Evolutionary conservation across 2,888 invertebrate species (phyloP).

Genomic region (Diloba caeruleocephala): DNA sequence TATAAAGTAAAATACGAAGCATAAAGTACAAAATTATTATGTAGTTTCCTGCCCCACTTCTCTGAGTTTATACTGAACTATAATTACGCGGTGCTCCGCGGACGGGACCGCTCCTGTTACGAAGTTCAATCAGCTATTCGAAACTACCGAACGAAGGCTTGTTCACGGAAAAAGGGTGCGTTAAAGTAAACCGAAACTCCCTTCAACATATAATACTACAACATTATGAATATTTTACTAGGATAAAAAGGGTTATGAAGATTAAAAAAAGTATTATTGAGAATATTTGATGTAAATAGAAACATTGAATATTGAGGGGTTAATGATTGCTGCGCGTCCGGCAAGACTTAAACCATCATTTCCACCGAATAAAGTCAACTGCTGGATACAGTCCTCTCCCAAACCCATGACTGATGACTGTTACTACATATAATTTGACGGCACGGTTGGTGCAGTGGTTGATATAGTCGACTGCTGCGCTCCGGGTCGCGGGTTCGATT

Average conservation of each 20-base stretch:
- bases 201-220: constrained; percentile 4
- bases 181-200: constrained; percentile 10
- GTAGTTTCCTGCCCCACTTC: constrained; percentile 10
- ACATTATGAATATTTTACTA: constrained; percentile 30
- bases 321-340: not conserved
- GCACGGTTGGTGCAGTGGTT: too few species aligned
- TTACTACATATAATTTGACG: too few species aligned
- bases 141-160: constrained; percentile 22
- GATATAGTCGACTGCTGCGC: too few species aligned
- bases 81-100: constrained; percentile 36
- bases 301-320: constrained; percentile 8
- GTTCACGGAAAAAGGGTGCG: constrained; percentile 14
- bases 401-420: too few species aligned
- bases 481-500: too few species aligned
- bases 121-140: constrained; percentile 40
- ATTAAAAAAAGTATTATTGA: constrained; percentile 32
- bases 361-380: too few species aligned
- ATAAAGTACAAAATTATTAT: constrained; percentile 28
- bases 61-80: constrained; percentile 33
- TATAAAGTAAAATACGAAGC: constrained; percentile 15
- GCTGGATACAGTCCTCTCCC: too few species aligned
- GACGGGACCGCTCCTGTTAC: constrained; percentile 22
- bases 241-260: constrained; percentile 26
- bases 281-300: constrained; percentile 8
- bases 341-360: too few species aligned